These are phyloP conservation scores for Idaea biselata DNA, from an alignment of 2,888 invertebrate genomes.

Conservation along the genomic window DNA sequence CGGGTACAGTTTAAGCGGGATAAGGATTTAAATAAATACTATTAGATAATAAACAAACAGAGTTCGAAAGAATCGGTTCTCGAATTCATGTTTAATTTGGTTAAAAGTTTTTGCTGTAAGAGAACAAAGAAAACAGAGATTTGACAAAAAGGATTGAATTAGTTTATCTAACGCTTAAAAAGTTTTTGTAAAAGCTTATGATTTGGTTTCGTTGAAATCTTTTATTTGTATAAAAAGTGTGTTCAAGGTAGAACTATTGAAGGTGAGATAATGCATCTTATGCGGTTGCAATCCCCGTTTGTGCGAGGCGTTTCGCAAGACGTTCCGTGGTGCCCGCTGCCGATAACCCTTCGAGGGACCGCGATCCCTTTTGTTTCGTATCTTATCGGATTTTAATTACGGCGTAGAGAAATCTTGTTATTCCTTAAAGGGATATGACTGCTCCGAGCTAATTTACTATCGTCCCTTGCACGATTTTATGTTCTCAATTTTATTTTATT, in stretches of 20 bases:
- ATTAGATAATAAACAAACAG: slow-evolving; percentile 74
- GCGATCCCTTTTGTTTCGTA: slow-evolving; percentile 74
- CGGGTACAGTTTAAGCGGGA: slow-evolving; percentile 73
- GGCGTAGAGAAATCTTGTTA: slow-evolving; percentile 76
- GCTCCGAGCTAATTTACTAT: slow-evolving; percentile 70
- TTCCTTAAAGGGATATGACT: slow-evolving; percentile 76
- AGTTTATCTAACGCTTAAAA: slow-evolving; percentile 63
- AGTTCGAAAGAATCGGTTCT: slow-evolving; percentile 48
- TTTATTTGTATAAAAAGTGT: slow-evolving; percentile 26
- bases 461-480: slow-evolving; percentile 66
- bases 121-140: slow-evolving; percentile 57
- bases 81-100: slow-evolving; percentile 35
- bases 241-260: slow-evolving; percentile 16
- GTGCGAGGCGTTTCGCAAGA: slow-evolving; percentile 8
- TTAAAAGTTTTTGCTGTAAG: slow-evolving; percentile 38
- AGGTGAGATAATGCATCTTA: slow-evolving; percentile 25
- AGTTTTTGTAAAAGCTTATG: slow-evolving; percentile 58
- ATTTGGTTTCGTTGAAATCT: slow-evolving; percentile 57
- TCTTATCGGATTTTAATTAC: slow-evolving; percentile 80
- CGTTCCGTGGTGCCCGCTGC: slow-evolving; percentile 9
- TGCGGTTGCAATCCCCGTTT: slow-evolving; percentile 3
- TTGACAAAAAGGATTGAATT: slow-evolving; percentile 69
- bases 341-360: slow-evolving; percentile 56
- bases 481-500: slow-evolving; percentile 66
- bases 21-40: slow-evolving; percentile 72